Conservation (phyloP, 2,888 invertebrate genomes). For the Suillia variegata region DNA sequence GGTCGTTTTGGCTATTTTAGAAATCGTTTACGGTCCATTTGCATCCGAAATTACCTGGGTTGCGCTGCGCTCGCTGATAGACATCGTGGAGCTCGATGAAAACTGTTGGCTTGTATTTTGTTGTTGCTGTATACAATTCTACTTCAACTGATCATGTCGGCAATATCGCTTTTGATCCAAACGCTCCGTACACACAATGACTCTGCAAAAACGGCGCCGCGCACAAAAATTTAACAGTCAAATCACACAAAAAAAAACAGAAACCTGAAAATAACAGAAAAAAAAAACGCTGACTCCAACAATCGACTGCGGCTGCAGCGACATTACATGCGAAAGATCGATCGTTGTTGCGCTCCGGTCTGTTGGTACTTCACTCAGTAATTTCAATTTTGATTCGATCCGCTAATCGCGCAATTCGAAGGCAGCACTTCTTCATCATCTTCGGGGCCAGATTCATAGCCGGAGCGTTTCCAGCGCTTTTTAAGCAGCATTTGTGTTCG, state of each 20-base stretch:
- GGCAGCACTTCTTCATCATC: constrained; percentile 21
- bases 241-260: neutral
- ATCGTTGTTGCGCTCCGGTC: neutral
- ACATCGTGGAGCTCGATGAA: neutral
- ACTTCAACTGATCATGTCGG: constrained; percentile 43
- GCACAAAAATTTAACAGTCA: neutral
- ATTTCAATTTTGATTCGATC: constrained; percentile 56
- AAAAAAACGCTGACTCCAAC: constrained; percentile 13
- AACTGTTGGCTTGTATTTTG: neutral
- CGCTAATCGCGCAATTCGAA: constrained; percentile 48
- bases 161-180: constrained; percentile 45
- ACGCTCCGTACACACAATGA: neutral
- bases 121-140: constrained; percentile 12
- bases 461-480: neutral
- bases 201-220: neutral
- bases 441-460: neutral
- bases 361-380: constrained; percentile 34
- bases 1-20: too few species aligned
- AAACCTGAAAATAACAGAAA: neutral
- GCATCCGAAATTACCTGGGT: neutral
- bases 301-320: constrained; percentile 1
- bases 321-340: neutral
- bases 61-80: neutral
- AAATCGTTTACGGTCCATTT: too few species aligned
- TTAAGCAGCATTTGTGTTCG: neutral